A percentile compares a stretch with the other conserved stretches of the same genome.
phyloP scores from a whole-genome alignment of 2,113 vertebrate genomes.

The Dicaeum eximium region DNA sequence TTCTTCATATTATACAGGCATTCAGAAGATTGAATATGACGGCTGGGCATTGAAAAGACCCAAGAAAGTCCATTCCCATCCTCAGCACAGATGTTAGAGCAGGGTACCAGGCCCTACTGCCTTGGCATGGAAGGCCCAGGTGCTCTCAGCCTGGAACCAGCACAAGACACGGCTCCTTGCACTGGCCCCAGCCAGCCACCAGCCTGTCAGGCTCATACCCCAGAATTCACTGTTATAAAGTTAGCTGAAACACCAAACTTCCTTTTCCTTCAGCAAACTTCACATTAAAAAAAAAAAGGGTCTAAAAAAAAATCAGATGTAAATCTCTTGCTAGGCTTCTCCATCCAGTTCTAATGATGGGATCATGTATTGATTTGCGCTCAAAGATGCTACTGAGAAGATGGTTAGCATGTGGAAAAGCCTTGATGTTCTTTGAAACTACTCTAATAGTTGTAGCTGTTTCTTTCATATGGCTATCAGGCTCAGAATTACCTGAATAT shows the following conservation, averaged over 20 bases:
- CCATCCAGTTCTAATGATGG: not conserved
- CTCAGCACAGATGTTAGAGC: not conserved
- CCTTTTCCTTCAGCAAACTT: not conserved
- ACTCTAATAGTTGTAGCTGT: not conserved
- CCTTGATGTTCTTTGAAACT: not conserved
- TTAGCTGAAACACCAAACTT: not conserved
- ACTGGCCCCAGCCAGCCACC: not conserved
- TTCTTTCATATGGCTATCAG: not conserved
- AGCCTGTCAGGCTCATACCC: not conserved
- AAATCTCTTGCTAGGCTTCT: not conserved
- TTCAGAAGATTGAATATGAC: fast-evolving
- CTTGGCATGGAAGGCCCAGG: not conserved
- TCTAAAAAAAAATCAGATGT: not conserved
- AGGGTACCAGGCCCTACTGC: not conserved
- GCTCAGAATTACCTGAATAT: not conserved
- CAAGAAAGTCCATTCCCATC: not conserved
- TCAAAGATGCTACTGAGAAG: not conserved
- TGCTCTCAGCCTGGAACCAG: not conserved
- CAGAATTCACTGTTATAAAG: not conserved
- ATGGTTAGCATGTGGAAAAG: not conserved
- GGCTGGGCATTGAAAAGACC: not conserved
- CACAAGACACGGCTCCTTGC: fast-evolving
- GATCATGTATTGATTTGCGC: not conserved
- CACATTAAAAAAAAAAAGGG: not conserved
- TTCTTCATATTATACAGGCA: not conserved